Evolutionary conservation across 2,797 vertebrate genomes (phyloP), one percentile per base, ranked within the genome.

Genomic region (Limnodromus scolopaceus): DNA sequence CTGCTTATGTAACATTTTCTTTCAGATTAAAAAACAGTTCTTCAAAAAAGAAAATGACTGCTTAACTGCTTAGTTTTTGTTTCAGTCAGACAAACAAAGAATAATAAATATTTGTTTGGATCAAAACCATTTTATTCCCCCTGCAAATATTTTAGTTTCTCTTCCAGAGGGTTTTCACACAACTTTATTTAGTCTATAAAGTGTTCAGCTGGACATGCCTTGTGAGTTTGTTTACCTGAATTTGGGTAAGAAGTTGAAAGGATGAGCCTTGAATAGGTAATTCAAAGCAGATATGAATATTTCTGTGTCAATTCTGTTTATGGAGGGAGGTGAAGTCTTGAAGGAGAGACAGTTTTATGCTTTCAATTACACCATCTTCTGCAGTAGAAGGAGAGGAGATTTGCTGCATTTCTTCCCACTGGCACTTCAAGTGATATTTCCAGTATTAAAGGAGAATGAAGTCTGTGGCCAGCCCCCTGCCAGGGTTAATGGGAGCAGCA

Each of bases 201-300:
- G 5, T 53, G 9, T 71, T 93, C 53, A 45, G 5, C 22, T 81
- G 60, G 57, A 89, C 71, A 74, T 34, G 9, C 11, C 23, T 48
- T 75, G 22, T 58, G 78, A 86, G n/a, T 86, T 88, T 89, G 70
- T 88, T 79, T 85, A 43, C 46, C 54, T 76, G 41, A 81, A 66
- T 79, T 84, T 88, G 14, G 84, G 25, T 63, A 66, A 88, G 58
- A 51, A 81, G 46, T 80, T 92, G 49, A 93, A 92, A 92, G 41
- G 43, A 72, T 86, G n/a, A 86, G 28, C 28, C 36, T 76, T 86
- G 58, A 78, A 22, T 38, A 78, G 28, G 45, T 45, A 64, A 94
- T 82, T 84, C 58, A 92, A 92, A 90, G 43, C 25, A 91, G 49
- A 45, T 51, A 90, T 58, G 41, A 68, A 57, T 92, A 70, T 87